Evolutionary conservation across 2,888 invertebrate species (phyloP), one percentile per base, ranked within the genome.

Genomic region (Nomada fucata): DNA sequence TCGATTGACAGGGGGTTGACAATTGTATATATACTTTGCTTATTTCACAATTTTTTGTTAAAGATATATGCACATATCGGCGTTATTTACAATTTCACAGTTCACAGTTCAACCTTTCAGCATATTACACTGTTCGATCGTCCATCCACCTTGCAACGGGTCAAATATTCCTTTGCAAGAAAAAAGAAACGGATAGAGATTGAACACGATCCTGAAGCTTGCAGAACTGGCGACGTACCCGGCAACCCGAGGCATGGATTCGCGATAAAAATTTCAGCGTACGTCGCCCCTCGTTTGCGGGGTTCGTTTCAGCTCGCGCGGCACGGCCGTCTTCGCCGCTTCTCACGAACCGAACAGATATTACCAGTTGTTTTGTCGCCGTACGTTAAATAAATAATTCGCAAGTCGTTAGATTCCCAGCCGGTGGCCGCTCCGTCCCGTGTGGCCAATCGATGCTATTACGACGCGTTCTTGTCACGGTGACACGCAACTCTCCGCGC

Each of bases 311-410:
- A 57, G 23, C n/a, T 61, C 23, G 18, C 9, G 7, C 47, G 15
- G n/a, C n/a, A n/a, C 20, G 50, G 52, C 71, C 65, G 73, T 53
- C 68, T 61, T 73, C 60, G 50, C 64, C 15, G 68, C 52, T 36
- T 75, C 78, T 64, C 71, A 42, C 59, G 59, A 44, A 42, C 47
- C 70, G 52, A 70, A 68, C 72, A 72, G 84, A 82, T 84, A 87
- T 86, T 80, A 81, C 86, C 55, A 79, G 52, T 50, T 63, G 79
- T 83, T 84, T 84, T 76, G 83, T 87, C 79, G 84, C 57, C 71
- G 60, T 44, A 61, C 55, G 70, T 74, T 88, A 88, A 88, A 88
- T 88, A 88, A 88, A 87, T 88, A 82, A 88, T 84, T 76, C 47
- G 64, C 87, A 26, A 63, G 72, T 88, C 82, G 83, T 82, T 78